phyloP scores from a whole-genome alignment of 37 sponge, comb jelly and placozoan genomes.

The Diacarnus erythraeanus region DNA sequence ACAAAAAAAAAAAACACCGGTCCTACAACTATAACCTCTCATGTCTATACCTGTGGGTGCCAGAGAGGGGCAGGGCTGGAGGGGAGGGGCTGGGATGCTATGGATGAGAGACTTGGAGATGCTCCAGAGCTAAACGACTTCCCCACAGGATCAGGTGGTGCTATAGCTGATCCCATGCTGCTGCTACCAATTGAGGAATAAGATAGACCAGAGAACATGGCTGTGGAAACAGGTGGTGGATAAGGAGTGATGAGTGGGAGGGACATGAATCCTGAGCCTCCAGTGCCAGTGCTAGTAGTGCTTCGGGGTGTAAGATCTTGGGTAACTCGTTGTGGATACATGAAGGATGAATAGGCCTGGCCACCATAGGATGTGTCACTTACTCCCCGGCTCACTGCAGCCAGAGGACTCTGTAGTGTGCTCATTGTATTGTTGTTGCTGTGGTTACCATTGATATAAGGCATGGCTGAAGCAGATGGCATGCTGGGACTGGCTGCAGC shows the following conservation, averaged over 20 bases:
- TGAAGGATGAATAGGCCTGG: conserved; percentile 35
- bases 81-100: background rate
- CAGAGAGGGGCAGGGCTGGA: conserved; percentile 37
- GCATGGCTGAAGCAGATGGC: conserved; percentile 30
- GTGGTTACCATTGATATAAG: conserved; percentile 50
- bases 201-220: conserved; percentile 17
- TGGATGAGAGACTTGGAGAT: background rate
- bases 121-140: background rate
- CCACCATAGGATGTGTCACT: conserved; percentile 3
- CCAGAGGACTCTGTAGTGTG: conserved; percentile 23
- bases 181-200: background rate
- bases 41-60: conserved; percentile 2
- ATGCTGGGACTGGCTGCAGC: conserved; percentile 9
- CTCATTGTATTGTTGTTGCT: conserved; percentile 48
- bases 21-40: background rate
- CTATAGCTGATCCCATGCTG: background rate
- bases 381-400: background rate
- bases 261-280: background rate
- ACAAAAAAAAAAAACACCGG: no score
- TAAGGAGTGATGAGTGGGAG: conserved; percentile 58
- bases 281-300: background rate
- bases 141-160: background rate
- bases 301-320: conserved; percentile 1
- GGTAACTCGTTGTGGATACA: conserved; percentile 42
- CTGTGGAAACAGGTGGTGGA: conserved; percentile 31